Conservation (phyloP, 2,797 vertebrate genomes). For the Darevskia mixta region DNA sequence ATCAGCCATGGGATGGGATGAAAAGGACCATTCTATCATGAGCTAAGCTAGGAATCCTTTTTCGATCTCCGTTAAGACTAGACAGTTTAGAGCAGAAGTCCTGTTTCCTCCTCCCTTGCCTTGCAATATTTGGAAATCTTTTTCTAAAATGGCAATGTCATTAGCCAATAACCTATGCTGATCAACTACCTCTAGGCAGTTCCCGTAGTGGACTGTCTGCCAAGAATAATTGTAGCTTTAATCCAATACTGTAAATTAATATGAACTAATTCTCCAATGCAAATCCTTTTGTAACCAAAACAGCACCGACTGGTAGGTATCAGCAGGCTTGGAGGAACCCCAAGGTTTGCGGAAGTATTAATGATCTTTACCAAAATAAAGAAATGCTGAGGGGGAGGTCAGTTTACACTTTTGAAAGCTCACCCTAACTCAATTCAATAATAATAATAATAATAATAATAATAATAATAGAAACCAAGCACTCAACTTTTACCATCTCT, state of each 20-base stretch:
- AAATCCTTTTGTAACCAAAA: not conserved
- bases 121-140: not conserved
- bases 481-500: slow-evolving; percentile 81
- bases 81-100: not conserved
- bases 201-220: slow-evolving; percentile 21
- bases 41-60: not conserved
- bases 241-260: not conserved
- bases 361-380: not conserved
- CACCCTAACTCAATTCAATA: slow-evolving; percentile 15
- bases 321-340: not conserved
- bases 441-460: not conserved
- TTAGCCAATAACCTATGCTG: not conserved
- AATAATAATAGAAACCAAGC: slow-evolving; percentile 32
- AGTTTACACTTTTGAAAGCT: not conserved
- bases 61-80: not conserved
- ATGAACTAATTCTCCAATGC: not conserved
- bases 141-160: not conserved
- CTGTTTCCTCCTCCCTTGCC: not conserved
- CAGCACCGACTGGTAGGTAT: not conserved
- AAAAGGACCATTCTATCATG: not conserved
- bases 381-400: not conserved
- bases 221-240: slow-evolving; percentile 4
- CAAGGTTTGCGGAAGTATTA: not conserved
- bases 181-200: not conserved
- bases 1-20: not conserved